Percentiles rank a stretch among this genome's conserved stretches.
These are phyloP conservation scores for Podarcis cretensis DNA, from an alignment of 2,113 vertebrate genomes.

Conservation along the genomic window DNA sequence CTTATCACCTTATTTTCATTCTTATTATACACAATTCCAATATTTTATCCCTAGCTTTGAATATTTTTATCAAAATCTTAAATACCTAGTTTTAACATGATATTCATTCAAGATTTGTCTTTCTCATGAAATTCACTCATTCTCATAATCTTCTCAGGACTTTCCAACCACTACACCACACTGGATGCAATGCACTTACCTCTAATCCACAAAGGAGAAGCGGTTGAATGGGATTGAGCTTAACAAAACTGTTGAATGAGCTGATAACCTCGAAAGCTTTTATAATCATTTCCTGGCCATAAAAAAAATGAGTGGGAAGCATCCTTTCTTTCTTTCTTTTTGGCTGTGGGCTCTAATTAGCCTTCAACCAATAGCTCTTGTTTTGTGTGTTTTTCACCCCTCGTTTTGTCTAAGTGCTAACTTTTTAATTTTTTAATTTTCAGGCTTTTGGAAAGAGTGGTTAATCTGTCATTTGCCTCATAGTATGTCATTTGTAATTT, in stretches of 20 bases:
- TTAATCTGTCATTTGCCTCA: neutral
- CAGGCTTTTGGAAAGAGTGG: neutral
- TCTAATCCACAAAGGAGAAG: neutral
- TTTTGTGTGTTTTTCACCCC: neutral
- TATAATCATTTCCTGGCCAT: neutral
- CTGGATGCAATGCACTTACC: neutral
- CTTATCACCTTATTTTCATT: no score
- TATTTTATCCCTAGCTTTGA: no score
- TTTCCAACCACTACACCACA: neutral
- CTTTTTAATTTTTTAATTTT: neutral
- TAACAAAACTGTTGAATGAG: neutral
- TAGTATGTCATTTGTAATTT: neutral
- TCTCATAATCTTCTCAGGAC: no score
- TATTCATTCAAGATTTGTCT: no score
- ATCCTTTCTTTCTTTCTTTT: neutral
- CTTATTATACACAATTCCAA: no score
- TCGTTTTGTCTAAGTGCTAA: neutral
- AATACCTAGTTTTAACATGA: no score
- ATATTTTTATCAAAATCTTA: no score
- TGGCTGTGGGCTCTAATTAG: neutral
- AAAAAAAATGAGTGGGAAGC: neutral
- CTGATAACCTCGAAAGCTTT: neutral
- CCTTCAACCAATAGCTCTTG: neutral
- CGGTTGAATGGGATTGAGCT: rapidly evolving
- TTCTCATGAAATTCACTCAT: no score